Base-by-base conservation (phyloP, 2,888 invertebrate genomes). In the Lomographa bimaculata region DNA sequence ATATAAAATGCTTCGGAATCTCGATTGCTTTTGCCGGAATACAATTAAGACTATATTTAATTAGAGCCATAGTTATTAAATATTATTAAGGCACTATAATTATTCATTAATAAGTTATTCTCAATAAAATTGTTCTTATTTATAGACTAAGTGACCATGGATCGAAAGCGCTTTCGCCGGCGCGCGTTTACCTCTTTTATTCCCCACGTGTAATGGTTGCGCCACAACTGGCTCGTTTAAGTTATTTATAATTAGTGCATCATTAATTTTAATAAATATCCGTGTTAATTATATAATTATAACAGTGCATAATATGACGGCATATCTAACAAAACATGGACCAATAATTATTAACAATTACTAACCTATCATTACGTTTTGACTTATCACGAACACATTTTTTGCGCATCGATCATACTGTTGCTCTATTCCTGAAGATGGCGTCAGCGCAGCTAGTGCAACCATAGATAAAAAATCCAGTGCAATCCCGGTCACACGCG, bases 401-500 rank as follows among this genome's bases (percentile, higher is more conserved):
- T 65, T 66, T 57, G 57, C 41, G 37, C 19, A 55, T 50, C 28
- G 47, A 54, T 52, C 43, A 44, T 55, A 57, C 50, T 17, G 54
- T 62, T 57, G 33, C 41, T 54, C 50, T 45, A 32, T 45, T 50
- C 30, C 28, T 21, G 7, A 25, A 46, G 32, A 46, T 54, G 38
- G 44, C 49, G 51, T 54, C 54, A 51, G 21, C 34, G 29, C 25
- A 24, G 7, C 7, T 21, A 21, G 28, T 71, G 76, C 74, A 71
- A 47, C 55, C 12, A 26, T 10, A 16, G 59, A 12, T 7, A 21
- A 42, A 66, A 10, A 23, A 24, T 23, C 34, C 26, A n/a, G n/a
- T n/a, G n/a, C n/a, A n/a, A 50, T 50, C 43, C 50, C 50, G 72
- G 72, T 77, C 76, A 66, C 79, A 76, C 75, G 77, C 73, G 69